Evolutionary conservation across 2,797 vertebrate species (phyloP), one percentile per base, ranked within the genome.

Genomic region (Phoxinus dragarum): DNA sequence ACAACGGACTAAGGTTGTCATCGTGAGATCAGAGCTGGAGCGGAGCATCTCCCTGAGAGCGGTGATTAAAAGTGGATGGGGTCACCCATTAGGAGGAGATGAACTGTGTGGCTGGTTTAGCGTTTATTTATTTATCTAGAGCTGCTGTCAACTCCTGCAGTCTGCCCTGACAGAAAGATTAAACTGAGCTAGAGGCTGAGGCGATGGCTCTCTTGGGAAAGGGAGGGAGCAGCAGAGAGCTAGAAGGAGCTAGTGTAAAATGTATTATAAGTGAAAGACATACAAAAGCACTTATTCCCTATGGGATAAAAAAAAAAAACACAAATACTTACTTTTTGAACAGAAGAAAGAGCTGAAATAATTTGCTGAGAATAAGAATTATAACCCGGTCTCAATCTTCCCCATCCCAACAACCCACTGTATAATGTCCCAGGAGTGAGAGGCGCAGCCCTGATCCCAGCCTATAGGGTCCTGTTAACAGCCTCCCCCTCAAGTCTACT

Each of bases 51-150:
- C 71, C 75, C n/a, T 19, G 42, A 56, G 36, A 78, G 76, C 12
- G 47, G 49, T 88, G 76, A 80, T 83, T 83, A 84, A 71, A 79
- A 69, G 80, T 80, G 69, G 56, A 86, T 80, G 68, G 64, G 61
- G 59, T 68, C 56, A 67, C 19, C 64, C 66, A 87, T 86, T 84
- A 81, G 79, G 59, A 84, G 31, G 8, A 84, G 82, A 52, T 80
- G 84, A 59, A 72, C 42, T 19, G 75, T 47, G 74, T 34, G 40
- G 49, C 34, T 61, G 56, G 80, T 82, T 91, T 89, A 85, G 90
- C 92, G 88, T 93, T 95, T 92, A 94, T 94, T 94, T 95, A 95
- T 94, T 95, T 91, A 95, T 95, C 85, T 88, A 79, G 76, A 75
- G 90, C 89, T 85, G 90, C 91, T 88, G 90, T 75, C 89, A 92